Conservation (phyloP, 2,888 invertebrate species). For the Drosophila nigritarsus region DNA sequence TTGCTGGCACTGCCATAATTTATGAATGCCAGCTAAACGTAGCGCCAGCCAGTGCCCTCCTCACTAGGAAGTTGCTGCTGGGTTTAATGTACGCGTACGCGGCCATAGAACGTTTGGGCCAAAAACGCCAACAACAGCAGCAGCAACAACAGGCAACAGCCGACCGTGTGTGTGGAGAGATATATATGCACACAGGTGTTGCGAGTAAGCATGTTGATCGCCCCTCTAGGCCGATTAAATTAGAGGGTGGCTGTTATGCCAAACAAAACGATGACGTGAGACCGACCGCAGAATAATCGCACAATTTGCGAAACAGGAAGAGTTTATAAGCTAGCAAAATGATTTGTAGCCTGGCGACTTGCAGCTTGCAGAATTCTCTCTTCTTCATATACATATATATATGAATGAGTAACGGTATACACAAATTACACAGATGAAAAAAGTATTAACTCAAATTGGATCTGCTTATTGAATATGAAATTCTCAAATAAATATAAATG, state of each 20-base stretch:
- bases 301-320: slow-evolving; percentile 31
- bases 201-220: slow-evolving; percentile 33
- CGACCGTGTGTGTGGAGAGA: not conserved
- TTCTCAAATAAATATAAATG: not conserved
- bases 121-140: slow-evolving; percentile 24
- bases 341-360: not conserved
- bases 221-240: slow-evolving; percentile 34
- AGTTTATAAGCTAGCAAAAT: slow-evolving; percentile 5
- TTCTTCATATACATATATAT: not conserved
- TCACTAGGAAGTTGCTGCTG: slow-evolving; percentile 66
- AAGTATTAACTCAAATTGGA: not conserved
- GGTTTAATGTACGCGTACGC: slow-evolving; percentile 64
- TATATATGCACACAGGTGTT: slow-evolving; percentile 47
- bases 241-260: slow-evolving; percentile 16
- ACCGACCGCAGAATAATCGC: slow-evolving; percentile 18
- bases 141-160: not conserved
- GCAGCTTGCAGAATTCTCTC: not conserved
- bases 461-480: not conserved
- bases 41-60: slow-evolving; percentile 75
- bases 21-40: slow-evolving; percentile 69
- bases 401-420: not conserved
- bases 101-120: slow-evolving; percentile 60
- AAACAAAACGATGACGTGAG: slow-evolving; percentile 40
- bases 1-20: slow-evolving; percentile 62
- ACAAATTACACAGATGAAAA: not conserved